phyloP scores from a whole-genome alignment of 2,113 vertebrate species.

The Nibea coibor region DNA sequence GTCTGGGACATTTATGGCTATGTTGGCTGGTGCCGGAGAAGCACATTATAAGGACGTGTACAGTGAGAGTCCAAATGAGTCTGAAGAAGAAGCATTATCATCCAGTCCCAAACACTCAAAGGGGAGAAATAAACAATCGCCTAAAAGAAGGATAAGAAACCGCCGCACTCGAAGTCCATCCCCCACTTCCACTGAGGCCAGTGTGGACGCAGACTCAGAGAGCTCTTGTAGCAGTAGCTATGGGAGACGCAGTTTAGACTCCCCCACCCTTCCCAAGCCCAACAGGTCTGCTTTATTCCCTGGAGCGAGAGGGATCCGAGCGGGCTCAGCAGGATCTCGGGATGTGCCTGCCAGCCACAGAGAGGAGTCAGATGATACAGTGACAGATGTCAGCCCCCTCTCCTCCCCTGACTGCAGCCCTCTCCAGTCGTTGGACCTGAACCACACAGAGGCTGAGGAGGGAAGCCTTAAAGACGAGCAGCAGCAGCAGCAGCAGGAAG shows the following conservation, averaged over 20 bases:
- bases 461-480: conserved; percentile 11
- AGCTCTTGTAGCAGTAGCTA: conserved; percentile 80
- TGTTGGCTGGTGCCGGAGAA: conserved; percentile 79
- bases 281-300: conserved; percentile 70
- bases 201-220: conserved; percentile 79
- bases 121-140: conserved; percentile 73
- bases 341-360: conserved; percentile 59
- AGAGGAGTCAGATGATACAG: conserved; percentile 88
- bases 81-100: conserved; percentile 79
- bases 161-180: conserved; percentile 73
- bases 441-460: conserved; percentile 47
- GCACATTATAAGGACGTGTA: conserved; percentile 75
- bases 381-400: conserved; percentile 91
- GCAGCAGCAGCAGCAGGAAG: conserved; percentile 16
- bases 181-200: conserved; percentile 71
- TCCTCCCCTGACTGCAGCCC: conserved; percentile 91
- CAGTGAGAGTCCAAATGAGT: conserved; percentile 85
- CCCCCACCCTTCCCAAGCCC: conserved; percentile 61
- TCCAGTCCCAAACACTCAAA: conserved; percentile 63
- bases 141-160: conserved; percentile 81
- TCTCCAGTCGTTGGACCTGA: conserved; percentile 86
- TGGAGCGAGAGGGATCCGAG: conserved; percentile 70
- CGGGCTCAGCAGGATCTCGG: conserved; percentile 61
- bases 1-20: conserved; percentile 64
- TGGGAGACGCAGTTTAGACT: conserved; percentile 73